phyloP scores from a whole-genome alignment of 2,888 invertebrate species.

The Catocala nupta region DNA sequence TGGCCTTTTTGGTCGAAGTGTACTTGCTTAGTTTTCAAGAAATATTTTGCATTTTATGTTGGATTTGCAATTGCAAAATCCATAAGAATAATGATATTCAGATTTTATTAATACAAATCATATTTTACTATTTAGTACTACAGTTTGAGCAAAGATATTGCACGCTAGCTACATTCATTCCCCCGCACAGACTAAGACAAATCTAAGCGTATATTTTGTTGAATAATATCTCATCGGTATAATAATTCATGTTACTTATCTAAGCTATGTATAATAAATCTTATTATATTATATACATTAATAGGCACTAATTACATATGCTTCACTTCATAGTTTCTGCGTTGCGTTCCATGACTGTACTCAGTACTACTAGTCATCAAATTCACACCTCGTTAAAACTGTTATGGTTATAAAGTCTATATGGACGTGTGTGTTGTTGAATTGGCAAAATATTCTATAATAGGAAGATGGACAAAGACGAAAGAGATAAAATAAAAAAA shows the following conservation, averaged over 20 bases:
- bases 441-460: conserved; percentile 6
- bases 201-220: conserved; percentile 27
- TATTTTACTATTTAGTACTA: conserved; percentile 1
- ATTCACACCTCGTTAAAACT: conserved; percentile 9
- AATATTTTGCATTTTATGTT: too few relatives aligned
- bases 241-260: conserved; percentile 17
- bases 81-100: too few relatives aligned
- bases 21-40: too few relatives aligned
- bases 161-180: conserved; percentile 16
- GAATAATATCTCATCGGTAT: conserved; percentile 19
- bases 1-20: too few relatives aligned
- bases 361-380: neutral
- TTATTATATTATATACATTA: conserved; percentile 37
- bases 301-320: conserved; percentile 43
- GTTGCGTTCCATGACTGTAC: neutral
- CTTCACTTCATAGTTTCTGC: conserved; percentile 9
- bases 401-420: conserved; percentile 4
- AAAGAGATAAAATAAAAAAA: too few relatives aligned
- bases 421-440: conserved; percentile 5
- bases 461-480: neutral
- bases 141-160: conserved; percentile 44
- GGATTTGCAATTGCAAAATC: too few relatives aligned
- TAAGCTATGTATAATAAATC: conserved; percentile 35
- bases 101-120: too few relatives aligned
- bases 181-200: conserved; percentile 13